Evolutionary conservation across 1,140 invertebrate genomes (phyloP).

Genomic region (Ceratosolen solmsi): DNA sequence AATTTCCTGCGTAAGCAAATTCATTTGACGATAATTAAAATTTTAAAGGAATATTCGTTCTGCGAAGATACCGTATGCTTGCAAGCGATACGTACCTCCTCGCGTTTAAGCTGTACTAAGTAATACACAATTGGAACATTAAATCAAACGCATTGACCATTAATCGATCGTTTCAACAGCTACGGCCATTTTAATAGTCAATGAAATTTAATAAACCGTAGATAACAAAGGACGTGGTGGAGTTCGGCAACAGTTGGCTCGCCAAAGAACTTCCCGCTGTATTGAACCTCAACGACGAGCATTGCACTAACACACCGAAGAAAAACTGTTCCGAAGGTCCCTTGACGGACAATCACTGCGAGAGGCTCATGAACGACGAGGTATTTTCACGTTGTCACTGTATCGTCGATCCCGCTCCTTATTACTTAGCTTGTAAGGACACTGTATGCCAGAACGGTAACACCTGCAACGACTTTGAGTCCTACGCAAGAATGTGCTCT

Average conservation of each 20-base stretch:
- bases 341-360: conserved; percentile 68
- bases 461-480: conserved; percentile 79
- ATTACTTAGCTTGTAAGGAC: conserved; percentile 80
- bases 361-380: conserved; percentile 76
- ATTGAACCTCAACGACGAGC: conserved; percentile 54
- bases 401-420: conserved; percentile 80
- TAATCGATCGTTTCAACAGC: too few relatives aligned
- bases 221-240: conserved; percentile 62
- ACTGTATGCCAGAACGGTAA: conserved; percentile 76
- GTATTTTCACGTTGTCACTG: conserved; percentile 83
- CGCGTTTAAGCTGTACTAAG: too few relatives aligned
- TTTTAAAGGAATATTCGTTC: too few relatives aligned
- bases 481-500: conserved; percentile 83
- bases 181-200: too few relatives aligned
- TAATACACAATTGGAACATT: too few relatives aligned
- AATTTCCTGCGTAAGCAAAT: too few relatives aligned
- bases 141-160: too few relatives aligned
- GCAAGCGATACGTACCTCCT: too few relatives aligned
- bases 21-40: too few relatives aligned
- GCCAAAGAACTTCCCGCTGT: conserved; percentile 64
- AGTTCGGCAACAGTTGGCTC: conserved; percentile 79
- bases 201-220: too few relatives aligned
- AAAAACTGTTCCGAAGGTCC: background rate
- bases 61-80: too few relatives aligned
- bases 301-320: conserved; percentile 54